Evolutionary conservation across 2,113 vertebrate species (phyloP).

Genomic region (Leucopsar rothschildi): DNA sequence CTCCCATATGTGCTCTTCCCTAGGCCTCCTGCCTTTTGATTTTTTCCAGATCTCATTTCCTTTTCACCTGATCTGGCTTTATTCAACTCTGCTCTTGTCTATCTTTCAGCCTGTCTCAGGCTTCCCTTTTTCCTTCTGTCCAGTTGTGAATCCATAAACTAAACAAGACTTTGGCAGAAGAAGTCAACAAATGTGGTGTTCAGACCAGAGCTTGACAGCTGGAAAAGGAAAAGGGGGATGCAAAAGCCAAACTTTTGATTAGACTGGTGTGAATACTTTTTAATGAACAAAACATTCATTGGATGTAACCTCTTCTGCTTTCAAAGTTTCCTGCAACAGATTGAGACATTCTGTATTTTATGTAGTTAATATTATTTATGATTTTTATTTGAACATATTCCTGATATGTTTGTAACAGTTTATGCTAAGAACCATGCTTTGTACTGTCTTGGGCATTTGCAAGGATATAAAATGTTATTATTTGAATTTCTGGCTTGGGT

Average conservation of each 20-base stretch:
- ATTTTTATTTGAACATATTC: conserved; percentile 25
- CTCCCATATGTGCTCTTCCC: conserved; percentile 7
- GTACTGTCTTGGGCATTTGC: not conserved
- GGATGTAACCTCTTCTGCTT: not conserved
- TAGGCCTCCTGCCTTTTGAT: conserved; percentile 14
- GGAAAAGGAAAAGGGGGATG: not conserved
- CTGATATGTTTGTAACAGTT: conserved; percentile 20
- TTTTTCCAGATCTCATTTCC: conserved; percentile 36
- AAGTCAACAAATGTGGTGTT: conserved; percentile 55
- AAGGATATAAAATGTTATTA: not conserved
- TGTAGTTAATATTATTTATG: not conserved
- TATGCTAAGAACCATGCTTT: not conserved
- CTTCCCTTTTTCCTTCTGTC: conserved; percentile 40
- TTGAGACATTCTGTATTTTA: conserved; percentile 14
- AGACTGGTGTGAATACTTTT: conserved; percentile 24
- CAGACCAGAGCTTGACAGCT: conserved; percentile 38
- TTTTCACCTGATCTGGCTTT: conserved; percentile 33
- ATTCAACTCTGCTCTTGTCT: conserved; percentile 45
- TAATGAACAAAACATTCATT: conserved; percentile 27
- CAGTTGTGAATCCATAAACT: conserved; percentile 57
- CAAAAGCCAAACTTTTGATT: conserved; percentile 46
- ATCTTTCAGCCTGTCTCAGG: conserved; percentile 1
- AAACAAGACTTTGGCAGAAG: conserved; percentile 53
- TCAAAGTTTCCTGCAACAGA: not conserved
- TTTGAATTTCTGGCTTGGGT: not conserved